Evolutionary conservation across 2,888 invertebrate species (phyloP).

Genomic region (Rhamnusium bicolor): DNA sequence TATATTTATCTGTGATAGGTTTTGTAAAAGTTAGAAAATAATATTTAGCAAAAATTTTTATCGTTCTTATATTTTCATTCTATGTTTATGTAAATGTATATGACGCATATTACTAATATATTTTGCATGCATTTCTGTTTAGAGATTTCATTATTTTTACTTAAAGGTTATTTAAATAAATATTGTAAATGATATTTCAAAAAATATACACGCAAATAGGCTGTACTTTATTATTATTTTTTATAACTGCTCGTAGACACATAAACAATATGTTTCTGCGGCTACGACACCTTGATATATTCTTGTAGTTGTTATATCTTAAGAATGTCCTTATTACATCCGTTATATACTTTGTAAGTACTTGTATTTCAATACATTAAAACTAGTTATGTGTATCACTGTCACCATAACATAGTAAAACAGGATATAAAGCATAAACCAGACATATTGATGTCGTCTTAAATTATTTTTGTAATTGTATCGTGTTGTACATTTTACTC

Average conservation of each 20-base stretch:
- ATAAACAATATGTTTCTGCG: neutral
- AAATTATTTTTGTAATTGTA: constrained; percentile 41
- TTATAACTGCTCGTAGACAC: neutral
- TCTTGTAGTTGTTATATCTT: constrained; percentile 8
- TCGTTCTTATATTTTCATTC: too few relatives aligned
- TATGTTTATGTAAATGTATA: too few relatives aligned
- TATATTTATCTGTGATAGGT: too few relatives aligned
- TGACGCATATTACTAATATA: too few relatives aligned
- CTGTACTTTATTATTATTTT: too few relatives aligned
- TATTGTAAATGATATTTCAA: too few relatives aligned
- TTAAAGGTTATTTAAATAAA: too few relatives aligned
- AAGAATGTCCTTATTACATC: constrained; percentile 36
- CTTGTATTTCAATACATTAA: constrained; percentile 37
- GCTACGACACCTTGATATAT: constrained; percentile 1
- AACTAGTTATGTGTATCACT: constrained; percentile 41
- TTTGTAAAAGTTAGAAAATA: too few relatives aligned
- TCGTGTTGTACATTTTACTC: neutral
- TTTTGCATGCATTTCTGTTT: too few relatives aligned
- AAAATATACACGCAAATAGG: too few relatives aligned
- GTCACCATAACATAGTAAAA: constrained; percentile 42
- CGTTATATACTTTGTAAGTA: constrained; percentile 15
- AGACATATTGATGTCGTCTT: constrained; percentile 45
- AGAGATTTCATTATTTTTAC: too few relatives aligned
- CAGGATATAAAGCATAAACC: constrained; percentile 46
- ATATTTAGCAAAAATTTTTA: too few relatives aligned